phyloP scores from a whole-genome alignment of 2,113 vertebrate species.

The Hystrix brachyura region DNA sequence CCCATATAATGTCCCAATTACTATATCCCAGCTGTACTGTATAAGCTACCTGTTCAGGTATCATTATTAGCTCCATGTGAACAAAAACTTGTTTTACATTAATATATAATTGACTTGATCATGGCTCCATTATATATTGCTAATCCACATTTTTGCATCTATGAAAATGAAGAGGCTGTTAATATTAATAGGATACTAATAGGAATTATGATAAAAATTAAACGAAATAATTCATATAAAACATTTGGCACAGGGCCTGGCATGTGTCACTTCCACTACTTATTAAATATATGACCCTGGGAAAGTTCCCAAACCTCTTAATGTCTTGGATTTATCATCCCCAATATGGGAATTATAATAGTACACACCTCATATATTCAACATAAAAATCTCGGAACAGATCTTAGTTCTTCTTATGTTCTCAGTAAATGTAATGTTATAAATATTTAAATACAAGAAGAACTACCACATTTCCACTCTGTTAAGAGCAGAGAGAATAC shows the following conservation, averaged over 20 bases:
- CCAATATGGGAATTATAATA: not conserved
- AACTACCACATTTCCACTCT: not conserved
- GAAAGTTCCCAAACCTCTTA: not conserved
- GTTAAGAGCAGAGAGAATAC: not conserved
- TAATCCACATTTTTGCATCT: slow-evolving; percentile 19
- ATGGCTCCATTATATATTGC: not conserved
- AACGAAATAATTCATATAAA: slow-evolving; percentile 35
- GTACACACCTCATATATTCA: not conserved
- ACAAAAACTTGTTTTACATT: not conserved
- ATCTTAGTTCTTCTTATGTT: not conserved
- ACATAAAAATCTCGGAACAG: slow-evolving; percentile 44
- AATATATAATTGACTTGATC: not conserved
- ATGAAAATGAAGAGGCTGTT: not conserved
- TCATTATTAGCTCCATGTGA: not conserved
- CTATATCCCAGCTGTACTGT: not conserved
- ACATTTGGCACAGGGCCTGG: not conserved
- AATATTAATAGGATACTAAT: not conserved
- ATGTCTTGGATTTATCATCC: slow-evolving; percentile 12
- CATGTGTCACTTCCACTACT: not conserved
- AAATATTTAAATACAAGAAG: not conserved
- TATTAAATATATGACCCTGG: not conserved
- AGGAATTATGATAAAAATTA: slow-evolving; percentile 40
- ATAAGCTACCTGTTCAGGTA: not conserved
- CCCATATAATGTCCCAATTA: not conserved
- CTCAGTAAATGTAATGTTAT: not conserved